Conservation (phyloP, 2,113 vertebrate genomes). For the Corapipo altera region DNA sequence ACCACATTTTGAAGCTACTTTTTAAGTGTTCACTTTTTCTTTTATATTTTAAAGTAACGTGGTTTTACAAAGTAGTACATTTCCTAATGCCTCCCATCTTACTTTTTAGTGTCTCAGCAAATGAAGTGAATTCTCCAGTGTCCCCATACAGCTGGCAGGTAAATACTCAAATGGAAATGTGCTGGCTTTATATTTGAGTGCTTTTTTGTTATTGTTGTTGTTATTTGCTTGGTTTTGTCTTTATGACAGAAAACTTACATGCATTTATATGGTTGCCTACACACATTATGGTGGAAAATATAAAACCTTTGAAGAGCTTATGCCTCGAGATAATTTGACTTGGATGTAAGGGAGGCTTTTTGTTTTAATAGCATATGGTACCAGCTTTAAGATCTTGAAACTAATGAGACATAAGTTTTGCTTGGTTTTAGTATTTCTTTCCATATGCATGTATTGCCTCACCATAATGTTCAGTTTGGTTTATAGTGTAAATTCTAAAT, state of each 20-base stretch:
- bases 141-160: conserved; percentile 87
- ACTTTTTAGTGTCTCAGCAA: conserved; percentile 81
- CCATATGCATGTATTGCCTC: background rate
- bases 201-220: background rate
- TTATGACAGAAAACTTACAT: background rate
- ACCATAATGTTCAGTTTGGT: background rate
- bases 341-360: background rate
- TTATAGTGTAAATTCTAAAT: background rate
- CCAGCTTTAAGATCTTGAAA: background rate
- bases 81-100: conserved; percentile 26
- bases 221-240: background rate
- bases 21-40: background rate
- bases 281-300: background rate
- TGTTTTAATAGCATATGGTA: background rate
- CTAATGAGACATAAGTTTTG: background rate
- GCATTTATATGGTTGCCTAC: rapidly evolving
- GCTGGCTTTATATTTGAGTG: background rate
- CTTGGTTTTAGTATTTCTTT: background rate
- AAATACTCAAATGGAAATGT: background rate
- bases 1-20: background rate
- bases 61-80: background rate
- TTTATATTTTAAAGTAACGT: background rate
- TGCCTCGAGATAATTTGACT: background rate
- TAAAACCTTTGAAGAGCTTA: background rate
- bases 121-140: conserved; percentile 85